Base-by-base conservation (phyloP, 2,797 vertebrate species). In the Okamejei kenojei region DNA sequence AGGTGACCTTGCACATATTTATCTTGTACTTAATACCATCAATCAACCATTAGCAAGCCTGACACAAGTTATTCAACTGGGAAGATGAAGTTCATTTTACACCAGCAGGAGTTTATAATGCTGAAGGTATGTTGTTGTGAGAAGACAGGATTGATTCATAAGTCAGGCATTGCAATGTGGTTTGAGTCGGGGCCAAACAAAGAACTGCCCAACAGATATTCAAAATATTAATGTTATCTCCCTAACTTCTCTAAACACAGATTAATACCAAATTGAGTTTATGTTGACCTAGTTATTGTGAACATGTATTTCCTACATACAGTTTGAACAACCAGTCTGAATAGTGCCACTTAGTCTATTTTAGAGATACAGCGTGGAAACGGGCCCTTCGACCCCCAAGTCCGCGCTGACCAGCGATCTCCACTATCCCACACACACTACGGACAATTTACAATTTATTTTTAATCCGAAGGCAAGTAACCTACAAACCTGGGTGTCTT, bases 81-180 rank as follows among this genome's bases (percentile, higher is more conserved):
- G 61, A 65, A 88, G 58, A 63, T 21, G 84, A 32, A 88, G 84
- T 65, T 88, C 84, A 88, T 88, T 88, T 88, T 65, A 88, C 61
- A 65, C n/a, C 32, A 68, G 45, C 23, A 61, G 61, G 7, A 32
- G n/a, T 68, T 88, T 88, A 88, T n/a, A n/a, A 7, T 88, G 63
- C 32, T 35, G 65, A 1, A 17, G 1, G 17, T 32, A 65, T 68
- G 35, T 2, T 32, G 11, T 21, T 17, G n/a, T 32, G n/a, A 88
- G 7, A 17, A 7, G 84, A 35, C 7, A 65, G 29, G 61, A 9
- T 21, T 35, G 84, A 88, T 88, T 35, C 84, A 35, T 68, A 63
- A 19, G 0, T n/a, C 35, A 21, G 17, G 38, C 79, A 45, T 15
- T 80, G 79, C 35, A 82, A 82, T 58, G 4, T 26, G 45, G 45